Base-by-base conservation (phyloP, 2,888 invertebrate species). In the Stratiomys singularior region DNA sequence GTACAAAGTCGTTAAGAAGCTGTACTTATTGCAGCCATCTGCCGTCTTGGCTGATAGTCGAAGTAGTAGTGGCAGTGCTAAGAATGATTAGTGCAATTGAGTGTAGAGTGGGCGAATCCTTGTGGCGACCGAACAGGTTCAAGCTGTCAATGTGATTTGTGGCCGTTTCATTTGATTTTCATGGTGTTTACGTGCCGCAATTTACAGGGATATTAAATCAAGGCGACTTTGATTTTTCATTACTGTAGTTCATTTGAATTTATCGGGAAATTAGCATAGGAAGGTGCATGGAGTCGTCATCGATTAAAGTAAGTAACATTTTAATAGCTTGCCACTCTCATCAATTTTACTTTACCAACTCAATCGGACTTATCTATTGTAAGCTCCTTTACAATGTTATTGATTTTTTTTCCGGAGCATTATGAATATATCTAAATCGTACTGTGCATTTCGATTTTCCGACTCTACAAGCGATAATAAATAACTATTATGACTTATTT, bases 141-240 rank as follows among this genome's bases (percentile, higher is more conserved):
- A 60, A 60, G 60, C 15, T 23, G 60, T 60, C 60, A 60, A 60
- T 30, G 64, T 64, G 64, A 64, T 64, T 64, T 64, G 64, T 30
- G 30, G n/a, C 27, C 28, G 25, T 15, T 64, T 28, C 15, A 18
- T 64, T 28, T 15, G 46, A 44, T 44, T 67, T 44, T 30, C 13
- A 7, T 30, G 30, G 30, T 30, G 28, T 66, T 30, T 15, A 66
- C 28, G 37, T 66, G 37, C 37, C n/a, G 66, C 9, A 37, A 66
- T 66, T 7, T 30, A 9, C 27, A 64, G 15, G 64, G 64, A 64
- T 52, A 52, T 52, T 52, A 18, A 52, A 52, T 52, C 52, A 18
- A 13, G 18, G 3, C 52, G 15, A 52, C 18, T 9, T 52, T 52
- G 18, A 52, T n/a, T 52, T 52, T 52, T 52, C 37, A 18, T 52